Base-by-base conservation (phyloP, 2,113 vertebrate genomes). In the Rhinolophus ferrumequinum region DNA sequence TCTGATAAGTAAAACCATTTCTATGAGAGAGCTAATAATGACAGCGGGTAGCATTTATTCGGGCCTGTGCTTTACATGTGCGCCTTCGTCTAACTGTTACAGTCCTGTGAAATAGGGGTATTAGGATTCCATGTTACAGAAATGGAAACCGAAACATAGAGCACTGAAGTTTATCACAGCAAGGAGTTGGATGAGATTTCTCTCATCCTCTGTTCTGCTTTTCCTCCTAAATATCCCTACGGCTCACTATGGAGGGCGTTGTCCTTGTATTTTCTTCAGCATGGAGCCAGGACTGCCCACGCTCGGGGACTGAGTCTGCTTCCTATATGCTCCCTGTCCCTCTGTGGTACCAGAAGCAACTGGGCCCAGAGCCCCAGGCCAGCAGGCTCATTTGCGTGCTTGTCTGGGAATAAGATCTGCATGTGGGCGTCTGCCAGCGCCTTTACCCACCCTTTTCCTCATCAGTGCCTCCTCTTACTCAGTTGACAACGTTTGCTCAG, bases 41-140 rank as follows among this genome's bases (percentile, higher is more conserved):
- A 22, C 0, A 28, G 12, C 11, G 52, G 69, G 1, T 10, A 22
- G 5, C 22, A 14, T 3, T 60, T 75, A 18, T 19, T 50, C 9
- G 12, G 50, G 33, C 8, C 19, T 16, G 16, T n/a, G 75, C 28
- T 28, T 69, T 54, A 14, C 0, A 13, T 1, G 4, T 21, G 38
- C 8, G 22, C 8, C 38, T 67, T 47, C 41, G 4, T n/a, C 10
- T 58, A 47, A 47, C 47, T 7, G 1, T 15, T 30, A 18, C 19
- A 16, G 41, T 76, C 67, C 50, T 54, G 28, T 6, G 50, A 33
- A 24, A 22, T 22, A 35, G 13, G 28, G 1, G 58, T 26, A 19
- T 8, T 75, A 14, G 16, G 13, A 26, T 50, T 58, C 33, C 33
- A 67, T 16, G 75, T 87, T 15, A 15, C 14, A 69, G 83, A 28